Percentiles rank a stretch among this genome's conserved stretches.
Evolutionary conservation across 2,888 invertebrate species (phyloP).

Genomic region (Tiliacea citrago): DNA sequence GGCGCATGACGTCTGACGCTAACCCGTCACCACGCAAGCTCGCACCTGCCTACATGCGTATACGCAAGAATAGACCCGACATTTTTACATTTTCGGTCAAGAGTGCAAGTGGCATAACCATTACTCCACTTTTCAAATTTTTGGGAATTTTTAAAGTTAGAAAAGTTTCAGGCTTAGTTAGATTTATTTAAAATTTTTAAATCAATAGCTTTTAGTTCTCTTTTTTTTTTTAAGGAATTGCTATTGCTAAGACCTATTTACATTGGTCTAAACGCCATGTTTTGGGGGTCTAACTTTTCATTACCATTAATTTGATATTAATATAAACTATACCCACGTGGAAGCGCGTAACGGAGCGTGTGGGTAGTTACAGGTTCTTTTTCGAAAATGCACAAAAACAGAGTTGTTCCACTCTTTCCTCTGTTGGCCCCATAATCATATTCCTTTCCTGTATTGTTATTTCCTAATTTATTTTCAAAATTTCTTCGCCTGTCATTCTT

Average conservation of each 20-base stretch:
- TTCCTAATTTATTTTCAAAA: constrained; percentile 73
- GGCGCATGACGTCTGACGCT: constrained; percentile 53
- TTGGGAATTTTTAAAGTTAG: background rate
- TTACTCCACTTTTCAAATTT: background rate
- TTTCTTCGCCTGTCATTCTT: constrained; percentile 78
- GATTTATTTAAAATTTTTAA: too few relatives aligned
- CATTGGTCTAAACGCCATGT: too few relatives aligned
- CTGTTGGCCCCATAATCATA: constrained; percentile 19
- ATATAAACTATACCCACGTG: too few relatives aligned
- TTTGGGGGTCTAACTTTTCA: too few relatives aligned
- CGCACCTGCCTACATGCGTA: constrained; percentile 81
- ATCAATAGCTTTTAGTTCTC: too few relatives aligned
- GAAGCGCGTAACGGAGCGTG: too few relatives aligned
- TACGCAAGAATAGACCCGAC: constrained; percentile 62
- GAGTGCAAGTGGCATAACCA: constrained; percentile 32
- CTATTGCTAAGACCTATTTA: too few relatives aligned
- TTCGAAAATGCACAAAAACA: background rate
- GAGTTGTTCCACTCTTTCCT: background rate
- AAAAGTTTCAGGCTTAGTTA: too few relatives aligned
- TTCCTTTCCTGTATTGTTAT: constrained; percentile 55
- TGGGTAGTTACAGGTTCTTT: background rate
- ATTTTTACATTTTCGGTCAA: constrained; percentile 63
- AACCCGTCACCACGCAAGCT: constrained; percentile 72
- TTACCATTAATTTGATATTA: too few relatives aligned
- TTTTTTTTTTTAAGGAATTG: too few relatives aligned